Conservation (phyloP, 1,140 invertebrate species). For the Portunus trituberculatus region DNA sequence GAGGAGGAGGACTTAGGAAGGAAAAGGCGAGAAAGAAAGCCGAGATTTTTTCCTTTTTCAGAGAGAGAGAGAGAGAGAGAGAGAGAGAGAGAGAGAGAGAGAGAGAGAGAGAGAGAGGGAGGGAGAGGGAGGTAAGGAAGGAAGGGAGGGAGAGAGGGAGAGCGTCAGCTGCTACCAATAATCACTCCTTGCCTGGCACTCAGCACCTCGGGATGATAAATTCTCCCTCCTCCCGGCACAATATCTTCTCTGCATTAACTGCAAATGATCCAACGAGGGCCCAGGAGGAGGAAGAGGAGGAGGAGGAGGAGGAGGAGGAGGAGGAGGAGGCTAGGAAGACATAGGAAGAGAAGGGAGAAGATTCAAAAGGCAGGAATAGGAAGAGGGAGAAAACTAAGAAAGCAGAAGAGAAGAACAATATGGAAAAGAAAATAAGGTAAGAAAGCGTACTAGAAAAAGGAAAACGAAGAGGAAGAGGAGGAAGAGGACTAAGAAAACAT, state of each 20-base stretch:
- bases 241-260: conserved; percentile 74
- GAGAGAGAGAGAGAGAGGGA: too few species aligned
- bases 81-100: too few species aligned
- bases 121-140: too few species aligned
- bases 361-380: not conserved
- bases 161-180: conserved; percentile 71
- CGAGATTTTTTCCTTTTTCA: too few species aligned
- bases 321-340: not conserved
- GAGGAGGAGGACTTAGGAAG: not conserved
- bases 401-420: not conserved
- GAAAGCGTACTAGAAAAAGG: not conserved
- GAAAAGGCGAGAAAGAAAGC: too few species aligned
- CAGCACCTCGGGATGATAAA: conserved; percentile 60
- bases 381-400: not conserved
- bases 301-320: not conserved
- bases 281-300: not conserved
- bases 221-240: conserved; percentile 66
- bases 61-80: too few species aligned
- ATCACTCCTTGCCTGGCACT: conserved; percentile 67
- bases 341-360: not conserved
- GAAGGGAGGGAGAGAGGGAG: not conserved
- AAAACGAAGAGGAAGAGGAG: not conserved
- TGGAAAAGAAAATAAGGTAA: not conserved
- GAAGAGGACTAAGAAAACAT: not conserved
- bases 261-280: conserved; percentile 64